Evolutionary conservation across 2,113 vertebrate genomes (phyloP).

Genomic region (Apodemus sylvaticus): DNA sequence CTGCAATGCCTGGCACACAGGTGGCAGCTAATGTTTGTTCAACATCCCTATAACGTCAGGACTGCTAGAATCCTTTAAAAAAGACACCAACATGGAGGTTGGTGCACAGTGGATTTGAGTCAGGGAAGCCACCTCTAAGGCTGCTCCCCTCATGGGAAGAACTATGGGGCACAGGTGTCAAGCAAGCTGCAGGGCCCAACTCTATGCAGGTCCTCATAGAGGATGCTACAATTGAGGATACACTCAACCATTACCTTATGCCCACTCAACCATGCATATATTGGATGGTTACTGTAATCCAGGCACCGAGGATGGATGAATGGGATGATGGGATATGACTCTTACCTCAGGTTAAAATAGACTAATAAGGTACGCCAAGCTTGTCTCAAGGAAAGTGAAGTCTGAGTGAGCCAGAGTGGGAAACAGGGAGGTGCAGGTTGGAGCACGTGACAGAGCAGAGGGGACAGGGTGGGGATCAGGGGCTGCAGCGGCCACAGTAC

Average conservation of each 20-base stretch:
- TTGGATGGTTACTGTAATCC: not conserved
- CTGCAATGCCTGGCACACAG: not conserved
- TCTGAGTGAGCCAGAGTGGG: not conserved
- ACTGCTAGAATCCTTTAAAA: not conserved
- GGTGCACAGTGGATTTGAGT: not conserved
- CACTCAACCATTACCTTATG: not conserved
- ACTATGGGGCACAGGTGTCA: not conserved
- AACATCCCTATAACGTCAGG: not conserved
- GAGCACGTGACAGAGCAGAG: not conserved
- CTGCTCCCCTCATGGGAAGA: not conserved
- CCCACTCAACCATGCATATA: not conserved
- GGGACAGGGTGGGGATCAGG: not conserved
- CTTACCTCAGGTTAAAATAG: not conserved
- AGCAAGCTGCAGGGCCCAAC: rapidly evolving
- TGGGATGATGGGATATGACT: rapidly evolving
- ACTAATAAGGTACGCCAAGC: rapidly evolving
- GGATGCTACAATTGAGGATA: not conserved
- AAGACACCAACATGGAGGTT: not conserved
- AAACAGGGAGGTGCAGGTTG: too few species aligned
- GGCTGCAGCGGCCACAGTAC: too few species aligned
- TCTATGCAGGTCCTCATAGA: rapidly evolving
- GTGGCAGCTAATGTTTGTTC: not conserved
- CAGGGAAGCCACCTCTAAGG: not conserved
- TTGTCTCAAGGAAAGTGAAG: not conserved
- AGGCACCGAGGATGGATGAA: not conserved